Evolutionary conservation across 2,888 invertebrate genomes (phyloP).

Genomic region (Axea sp.): DNA sequence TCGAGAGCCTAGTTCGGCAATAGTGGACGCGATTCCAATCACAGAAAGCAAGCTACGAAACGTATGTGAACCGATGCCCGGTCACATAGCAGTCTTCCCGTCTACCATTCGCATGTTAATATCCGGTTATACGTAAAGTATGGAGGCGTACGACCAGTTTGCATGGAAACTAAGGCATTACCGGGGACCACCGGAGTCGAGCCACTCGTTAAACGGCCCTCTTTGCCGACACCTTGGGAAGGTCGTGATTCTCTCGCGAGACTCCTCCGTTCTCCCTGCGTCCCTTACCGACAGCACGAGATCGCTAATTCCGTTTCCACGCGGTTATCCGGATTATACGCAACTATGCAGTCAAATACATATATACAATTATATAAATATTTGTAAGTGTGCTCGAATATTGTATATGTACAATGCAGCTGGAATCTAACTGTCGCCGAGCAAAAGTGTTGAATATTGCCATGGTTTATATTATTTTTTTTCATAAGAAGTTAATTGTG

Average conservation of each 20-base stretch:
- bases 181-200: conserved; percentile 77
- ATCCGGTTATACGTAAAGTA: conserved; percentile 78
- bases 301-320: conserved; percentile 67
- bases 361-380: conserved; percentile 49
- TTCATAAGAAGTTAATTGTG: conserved; percentile 2
- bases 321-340: conserved; percentile 64
- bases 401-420: conserved; percentile 21
- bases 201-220: conserved; percentile 76
- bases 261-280: conserved; percentile 54
- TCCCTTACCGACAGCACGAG: conserved; percentile 58
- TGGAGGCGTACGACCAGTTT: conserved; percentile 77
- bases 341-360: conserved; percentile 51
- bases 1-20: too few species aligned
- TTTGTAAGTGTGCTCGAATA: conserved; percentile 66
- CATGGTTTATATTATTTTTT: background rate
- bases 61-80: conserved; percentile 57
- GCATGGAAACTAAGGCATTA: conserved; percentile 78
- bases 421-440: conserved; percentile 5
- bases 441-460: background rate
- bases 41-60: conserved; percentile 38
- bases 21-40: conserved; percentile 28
- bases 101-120: conserved; percentile 78
- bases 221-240: conserved; percentile 74
- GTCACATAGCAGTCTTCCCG: conserved; percentile 65
- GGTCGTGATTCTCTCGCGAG: conserved; percentile 64